phyloP scores from a whole-genome alignment of 2,797 vertebrate species.

The Poecilia gillii region DNA sequence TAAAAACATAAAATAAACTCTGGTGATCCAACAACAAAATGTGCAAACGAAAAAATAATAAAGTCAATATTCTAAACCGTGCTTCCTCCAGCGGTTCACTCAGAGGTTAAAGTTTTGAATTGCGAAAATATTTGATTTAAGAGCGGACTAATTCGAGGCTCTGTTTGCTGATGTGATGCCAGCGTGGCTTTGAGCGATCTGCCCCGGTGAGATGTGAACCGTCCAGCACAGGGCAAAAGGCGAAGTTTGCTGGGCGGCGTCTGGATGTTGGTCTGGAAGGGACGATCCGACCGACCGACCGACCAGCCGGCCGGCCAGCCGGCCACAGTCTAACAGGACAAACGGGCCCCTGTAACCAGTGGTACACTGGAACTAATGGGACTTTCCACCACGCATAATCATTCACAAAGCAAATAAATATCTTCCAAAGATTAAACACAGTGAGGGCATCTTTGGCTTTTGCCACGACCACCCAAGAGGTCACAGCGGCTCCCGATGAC shows the following conservation, averaged over 20 bases:
- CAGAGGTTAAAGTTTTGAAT: constrained; percentile 49
- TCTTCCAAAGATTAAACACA: constrained; percentile 77
- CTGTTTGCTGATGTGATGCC: constrained; percentile 60
- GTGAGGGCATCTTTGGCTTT: constrained; percentile 74
- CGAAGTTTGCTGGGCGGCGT: constrained; percentile 60
- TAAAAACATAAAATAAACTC: constrained; percentile 41
- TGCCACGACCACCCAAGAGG: constrained; percentile 74
- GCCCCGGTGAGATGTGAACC: constrained; percentile 36
- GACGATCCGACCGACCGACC: not conserved
- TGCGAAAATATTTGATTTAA: constrained; percentile 59
- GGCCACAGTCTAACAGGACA: constrained; percentile 80
- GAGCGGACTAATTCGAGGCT: constrained; percentile 54
- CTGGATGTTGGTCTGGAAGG: constrained; percentile 68
- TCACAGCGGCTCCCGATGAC: constrained; percentile 53
- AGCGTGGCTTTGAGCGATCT: constrained; percentile 32
- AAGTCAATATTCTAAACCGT: constrained; percentile 64
- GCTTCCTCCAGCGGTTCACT: constrained; percentile 43
- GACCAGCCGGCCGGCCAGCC: constrained; percentile 41
- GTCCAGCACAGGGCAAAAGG: constrained; percentile 31
- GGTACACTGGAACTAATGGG: constrained; percentile 71
- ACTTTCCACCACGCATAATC: constrained; percentile 80
- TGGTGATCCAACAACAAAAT: constrained; percentile 67
- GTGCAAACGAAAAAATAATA: constrained; percentile 37
- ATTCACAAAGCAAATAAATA: constrained; percentile 82
- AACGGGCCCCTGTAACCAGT: constrained; percentile 76